Percentiles rank a stretch among this genome's conserved stretches.
phyloP scores from a whole-genome alignment of 2,113 vertebrate species.

The Mionectes macconnelli region DNA sequence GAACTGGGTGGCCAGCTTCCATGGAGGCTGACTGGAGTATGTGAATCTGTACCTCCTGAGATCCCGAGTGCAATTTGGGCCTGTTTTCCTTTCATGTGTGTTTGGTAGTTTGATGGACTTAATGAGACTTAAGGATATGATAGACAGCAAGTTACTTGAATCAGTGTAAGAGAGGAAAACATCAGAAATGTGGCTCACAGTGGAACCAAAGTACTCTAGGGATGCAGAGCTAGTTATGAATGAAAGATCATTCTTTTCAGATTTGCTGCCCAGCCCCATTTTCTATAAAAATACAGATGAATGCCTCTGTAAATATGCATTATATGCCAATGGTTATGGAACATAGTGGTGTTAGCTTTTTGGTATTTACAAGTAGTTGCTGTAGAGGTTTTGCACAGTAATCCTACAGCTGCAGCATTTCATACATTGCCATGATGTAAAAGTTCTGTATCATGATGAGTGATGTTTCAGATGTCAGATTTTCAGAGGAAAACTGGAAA shows the following conservation, averaged over 20 bases:
- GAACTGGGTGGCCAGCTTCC: background rate
- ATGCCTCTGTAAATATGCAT: background rate
- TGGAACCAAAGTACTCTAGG: background rate
- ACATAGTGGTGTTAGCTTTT: background rate
- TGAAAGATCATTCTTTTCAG: background rate
- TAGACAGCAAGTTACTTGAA: background rate
- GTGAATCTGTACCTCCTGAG: accelerated
- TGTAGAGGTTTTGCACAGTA: background rate
- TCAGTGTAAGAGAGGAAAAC: background rate
- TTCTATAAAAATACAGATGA: background rate
- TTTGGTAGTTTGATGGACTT: background rate
- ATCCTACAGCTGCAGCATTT: background rate
- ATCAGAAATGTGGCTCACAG: background rate
- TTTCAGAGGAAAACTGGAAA: background rate
- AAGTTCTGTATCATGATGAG: too few species aligned
- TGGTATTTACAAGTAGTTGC: background rate
- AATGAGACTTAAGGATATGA: background rate
- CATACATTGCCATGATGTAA: too few species aligned
- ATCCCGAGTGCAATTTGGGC: background rate
- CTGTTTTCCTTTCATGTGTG: background rate
- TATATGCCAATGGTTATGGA: background rate
- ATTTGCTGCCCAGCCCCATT: background rate
- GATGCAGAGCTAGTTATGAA: background rate
- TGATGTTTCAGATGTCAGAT: background rate
- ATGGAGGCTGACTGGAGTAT: background rate